A percentile compares a stretch with the other conserved stretches of the same genome.
Evolutionary conservation across 2,113 vertebrate species (phyloP).

Genomic region (Apistogramma diplotaenia): DNA sequence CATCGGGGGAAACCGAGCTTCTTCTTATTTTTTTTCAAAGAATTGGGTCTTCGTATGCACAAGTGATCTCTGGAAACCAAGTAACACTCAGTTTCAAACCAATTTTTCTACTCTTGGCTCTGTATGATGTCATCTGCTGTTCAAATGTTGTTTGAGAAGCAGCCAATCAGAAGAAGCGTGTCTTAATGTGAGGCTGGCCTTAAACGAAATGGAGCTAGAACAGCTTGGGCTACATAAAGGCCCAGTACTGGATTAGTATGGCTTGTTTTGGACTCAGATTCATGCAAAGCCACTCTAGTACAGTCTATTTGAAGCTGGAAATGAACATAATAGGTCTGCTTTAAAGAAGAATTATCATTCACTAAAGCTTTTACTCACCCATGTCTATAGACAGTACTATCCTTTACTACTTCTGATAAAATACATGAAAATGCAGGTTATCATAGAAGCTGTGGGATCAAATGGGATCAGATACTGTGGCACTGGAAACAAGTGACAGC

Average conservation of each 20-base stretch:
- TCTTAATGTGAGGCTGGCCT: background rate
- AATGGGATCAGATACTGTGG: background rate
- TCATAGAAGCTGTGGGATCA: background rate
- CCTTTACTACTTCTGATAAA: background rate
- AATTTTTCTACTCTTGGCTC: rapidly evolving
- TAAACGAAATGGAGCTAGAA: background rate
- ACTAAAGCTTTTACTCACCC: background rate
- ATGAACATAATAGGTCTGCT: background rate
- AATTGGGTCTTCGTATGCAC: background rate
- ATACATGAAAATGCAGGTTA: background rate
- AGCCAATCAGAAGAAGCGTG: background rate
- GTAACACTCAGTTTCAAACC: no score
- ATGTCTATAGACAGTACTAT: background rate
- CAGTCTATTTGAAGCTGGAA: background rate
- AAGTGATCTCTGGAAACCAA: background rate
- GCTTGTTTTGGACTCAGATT: no score
- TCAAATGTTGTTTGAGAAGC: background rate
- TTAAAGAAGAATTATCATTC: background rate
- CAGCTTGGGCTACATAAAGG: no score
- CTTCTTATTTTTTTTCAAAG: background rate
- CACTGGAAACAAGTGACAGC: background rate
- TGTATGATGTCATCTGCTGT: background rate
- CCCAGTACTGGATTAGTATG: no score
- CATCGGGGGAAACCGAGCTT: background rate
- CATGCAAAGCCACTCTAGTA: background rate